A percentile compares a stretch with the other conserved stretches of the same genome.
Conservation (phyloP, 2,113 vertebrate species). For the Lepisosteus osseus region DNA sequence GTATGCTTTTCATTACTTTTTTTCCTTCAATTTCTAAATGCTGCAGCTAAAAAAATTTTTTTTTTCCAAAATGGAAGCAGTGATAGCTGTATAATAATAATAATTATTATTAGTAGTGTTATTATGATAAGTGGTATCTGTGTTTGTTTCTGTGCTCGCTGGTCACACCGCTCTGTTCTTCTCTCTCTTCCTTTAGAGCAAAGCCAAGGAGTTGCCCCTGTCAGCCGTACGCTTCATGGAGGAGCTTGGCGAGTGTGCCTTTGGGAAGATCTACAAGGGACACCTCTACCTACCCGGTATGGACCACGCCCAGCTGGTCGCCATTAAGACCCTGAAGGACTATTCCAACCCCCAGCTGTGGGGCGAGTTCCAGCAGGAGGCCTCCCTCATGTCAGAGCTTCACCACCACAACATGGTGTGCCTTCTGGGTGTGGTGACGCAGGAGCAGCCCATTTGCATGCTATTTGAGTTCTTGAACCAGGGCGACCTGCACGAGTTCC, state of each 20-base stretch:
- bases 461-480: conserved; percentile 92
- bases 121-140: too few relatives aligned
- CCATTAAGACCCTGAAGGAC: conserved; percentile 96
- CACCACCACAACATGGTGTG: conserved; percentile 93
- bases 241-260: conserved; percentile 85
- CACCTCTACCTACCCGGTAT: conserved; percentile 96
- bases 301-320: conserved; percentile 92
- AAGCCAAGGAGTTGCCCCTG: conserved; percentile 91
- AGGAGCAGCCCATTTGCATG: conserved; percentile 93
- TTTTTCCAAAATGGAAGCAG: too few relatives aligned
- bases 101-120: too few relatives aligned
- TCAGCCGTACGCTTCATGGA: conserved; percentile 98
- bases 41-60: too few relatives aligned
- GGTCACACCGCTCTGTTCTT: background rate
- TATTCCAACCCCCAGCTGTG: conserved; percentile 85
- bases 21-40: too few relatives aligned
- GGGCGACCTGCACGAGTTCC: conserved; percentile 96
- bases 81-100: too few relatives aligned
- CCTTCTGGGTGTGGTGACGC: conserved; percentile 89
- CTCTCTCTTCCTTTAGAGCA: conserved; percentile 67
- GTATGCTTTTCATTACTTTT: too few relatives aligned
- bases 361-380: conserved; percentile 94
- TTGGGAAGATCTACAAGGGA: conserved; percentile 97
- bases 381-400: conserved; percentile 81
- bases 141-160: background rate